Evolutionary conservation across 2,888 invertebrate genomes (phyloP).

Genomic region (Phania funesta): DNA sequence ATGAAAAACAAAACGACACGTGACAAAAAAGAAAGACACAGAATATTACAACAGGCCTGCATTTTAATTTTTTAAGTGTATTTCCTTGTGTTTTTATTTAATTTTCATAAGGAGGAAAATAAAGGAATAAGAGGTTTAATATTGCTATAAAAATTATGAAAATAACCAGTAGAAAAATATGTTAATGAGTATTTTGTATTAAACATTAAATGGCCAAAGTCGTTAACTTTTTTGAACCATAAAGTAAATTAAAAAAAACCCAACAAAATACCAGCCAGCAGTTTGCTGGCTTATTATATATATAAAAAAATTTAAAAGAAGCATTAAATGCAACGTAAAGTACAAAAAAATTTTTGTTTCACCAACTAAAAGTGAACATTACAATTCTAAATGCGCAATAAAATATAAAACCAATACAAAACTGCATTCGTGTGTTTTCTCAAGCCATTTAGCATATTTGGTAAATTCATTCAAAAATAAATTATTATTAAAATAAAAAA

Average conservation of each 20-base stretch:
- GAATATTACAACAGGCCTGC: too few relatives aligned
- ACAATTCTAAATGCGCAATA: too few relatives aligned
- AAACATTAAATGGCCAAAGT: constrained; percentile 60
- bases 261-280: not conserved
- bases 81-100: not conserved
- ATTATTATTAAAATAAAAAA: too few relatives aligned
- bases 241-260: constrained; percentile 22
- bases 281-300: constrained; percentile 13
- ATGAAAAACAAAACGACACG: too few relatives aligned
- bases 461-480: too few relatives aligned
- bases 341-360: not conserved
- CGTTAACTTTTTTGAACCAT: constrained; percentile 61
- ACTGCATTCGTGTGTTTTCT: too few relatives aligned
- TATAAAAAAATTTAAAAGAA: constrained; percentile 6
- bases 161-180: constrained; percentile 52
- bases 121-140: too few relatives aligned
- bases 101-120: not conserved
- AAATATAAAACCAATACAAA: too few relatives aligned
- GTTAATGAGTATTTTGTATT: constrained; percentile 61
- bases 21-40: too few relatives aligned
- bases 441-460: too few relatives aligned
- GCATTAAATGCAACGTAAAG: not conserved
- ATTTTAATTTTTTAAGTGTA: too few relatives aligned
- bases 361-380: not conserved
- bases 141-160: not conserved